These are phyloP conservation scores for Cordilura impudica DNA, from an alignment of 2,888 invertebrate genomes.

Conservation along the genomic window DNA sequence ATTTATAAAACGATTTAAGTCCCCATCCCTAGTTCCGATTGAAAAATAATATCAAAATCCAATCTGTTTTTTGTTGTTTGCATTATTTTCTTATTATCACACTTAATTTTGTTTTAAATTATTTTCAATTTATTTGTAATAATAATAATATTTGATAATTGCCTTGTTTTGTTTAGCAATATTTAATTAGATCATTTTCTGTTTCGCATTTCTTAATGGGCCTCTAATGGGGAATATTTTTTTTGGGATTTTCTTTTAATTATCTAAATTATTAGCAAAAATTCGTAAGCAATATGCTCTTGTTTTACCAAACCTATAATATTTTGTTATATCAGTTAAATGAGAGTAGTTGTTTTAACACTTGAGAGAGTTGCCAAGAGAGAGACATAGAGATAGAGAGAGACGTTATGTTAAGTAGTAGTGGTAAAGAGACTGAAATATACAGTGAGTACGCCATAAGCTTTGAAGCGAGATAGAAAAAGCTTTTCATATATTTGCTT, in stretches of 20 bases:
- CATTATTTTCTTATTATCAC: conserved; percentile 46
- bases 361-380: background rate
- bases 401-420: no score
- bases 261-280: conserved; percentile 57
- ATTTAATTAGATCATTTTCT: conserved; percentile 21
- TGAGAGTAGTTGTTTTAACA: conserved; percentile 1
- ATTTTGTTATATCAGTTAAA: background rate
- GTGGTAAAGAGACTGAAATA: conserved; percentile 30
- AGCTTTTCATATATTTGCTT: conserved; percentile 2
- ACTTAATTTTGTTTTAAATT: conserved; percentile 29
- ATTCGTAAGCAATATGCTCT: conserved; percentile 72
- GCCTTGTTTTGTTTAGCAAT: conserved; percentile 6
- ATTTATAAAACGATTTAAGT: no score
- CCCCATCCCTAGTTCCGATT: no score
- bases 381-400: background rate
- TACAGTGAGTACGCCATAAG: conserved; percentile 62
- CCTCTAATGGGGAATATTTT: background rate
- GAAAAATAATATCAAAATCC: no score
- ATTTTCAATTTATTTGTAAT: conserved; percentile 2
- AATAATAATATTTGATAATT: conserved; percentile 27
- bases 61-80: background rate
- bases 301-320: conserved; percentile 53
- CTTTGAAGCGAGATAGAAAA: conserved; percentile 56
- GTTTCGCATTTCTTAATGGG: background rate
- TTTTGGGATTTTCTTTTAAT: background rate